Evolutionary conservation across 2,797 vertebrate genomes (phyloP).

Genomic region (Limnodromus scolopaceus): DNA sequence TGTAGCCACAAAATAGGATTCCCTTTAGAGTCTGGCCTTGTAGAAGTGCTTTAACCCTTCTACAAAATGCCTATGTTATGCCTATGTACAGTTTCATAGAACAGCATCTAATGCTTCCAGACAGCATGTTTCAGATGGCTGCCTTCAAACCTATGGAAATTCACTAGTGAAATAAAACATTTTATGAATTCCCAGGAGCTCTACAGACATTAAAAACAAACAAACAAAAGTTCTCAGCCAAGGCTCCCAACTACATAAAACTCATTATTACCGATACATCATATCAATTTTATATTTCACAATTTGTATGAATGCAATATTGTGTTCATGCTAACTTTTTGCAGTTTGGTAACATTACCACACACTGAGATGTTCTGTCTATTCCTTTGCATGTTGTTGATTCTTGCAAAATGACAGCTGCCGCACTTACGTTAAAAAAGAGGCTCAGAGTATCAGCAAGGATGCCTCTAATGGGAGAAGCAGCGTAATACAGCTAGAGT

Average conservation of each 20-base stretch:
- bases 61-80: background rate
- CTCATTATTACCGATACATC: background rate
- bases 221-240: background rate
- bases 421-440: constrained; percentile 31
- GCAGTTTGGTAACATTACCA: background rate
- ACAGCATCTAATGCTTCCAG: background rate
- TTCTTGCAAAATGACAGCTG: constrained; percentile 1
- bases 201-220: background rate
- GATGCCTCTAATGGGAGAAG: constrained; percentile 19
- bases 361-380: constrained; percentile 42
- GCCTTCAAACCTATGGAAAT: background rate
- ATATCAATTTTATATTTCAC: background rate
- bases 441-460: constrained; percentile 29
- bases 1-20: background rate
- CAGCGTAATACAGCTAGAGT: background rate
- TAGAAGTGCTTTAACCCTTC: background rate
- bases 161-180: background rate
- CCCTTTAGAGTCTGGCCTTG: background rate
- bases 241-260: background rate
- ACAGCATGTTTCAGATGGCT: background rate
- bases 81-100: background rate
- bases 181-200: background rate
- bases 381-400: background rate
- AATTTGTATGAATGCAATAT: background rate
- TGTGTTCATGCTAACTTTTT: background rate